These are phyloP conservation scores for Sorex araneus DNA, from an alignment of 2,113 vertebrate species.

Conservation along the genomic window DNA sequence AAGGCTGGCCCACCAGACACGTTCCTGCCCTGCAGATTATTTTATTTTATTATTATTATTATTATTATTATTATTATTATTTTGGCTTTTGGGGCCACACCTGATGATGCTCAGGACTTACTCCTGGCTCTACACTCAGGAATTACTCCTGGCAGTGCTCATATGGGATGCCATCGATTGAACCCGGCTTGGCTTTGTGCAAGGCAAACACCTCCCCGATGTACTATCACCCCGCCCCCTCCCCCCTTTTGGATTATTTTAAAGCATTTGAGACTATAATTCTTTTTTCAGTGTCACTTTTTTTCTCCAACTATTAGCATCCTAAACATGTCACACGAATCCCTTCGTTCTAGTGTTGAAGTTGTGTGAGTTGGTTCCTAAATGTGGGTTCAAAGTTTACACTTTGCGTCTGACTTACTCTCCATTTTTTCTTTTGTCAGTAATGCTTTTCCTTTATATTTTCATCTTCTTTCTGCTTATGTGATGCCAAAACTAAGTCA, in stretches of 20 bases:
- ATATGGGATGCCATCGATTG: too few relatives aligned
- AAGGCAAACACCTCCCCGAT: too few relatives aligned
- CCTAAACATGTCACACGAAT: not conserved
- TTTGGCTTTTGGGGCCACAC: too few relatives aligned
- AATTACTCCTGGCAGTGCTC: too few relatives aligned
- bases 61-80: too few relatives aligned
- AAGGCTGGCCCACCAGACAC: not conserved
- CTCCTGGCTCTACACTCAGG: too few relatives aligned
- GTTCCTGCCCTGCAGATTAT: not conserved
- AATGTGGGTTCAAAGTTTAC: not conserved
- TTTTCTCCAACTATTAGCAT: not conserved
- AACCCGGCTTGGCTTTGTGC: too few relatives aligned
- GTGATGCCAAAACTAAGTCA: not conserved
- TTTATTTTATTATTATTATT: not conserved
- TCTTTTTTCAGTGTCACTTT: not conserved
- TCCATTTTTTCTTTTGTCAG: not conserved
- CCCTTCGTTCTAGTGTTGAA: not conserved
- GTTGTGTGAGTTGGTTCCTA: conserved; percentile 1
- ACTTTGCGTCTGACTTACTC: not conserved
- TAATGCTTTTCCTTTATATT: not conserved
- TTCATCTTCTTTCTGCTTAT: not conserved
- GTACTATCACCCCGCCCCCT: too few relatives aligned
- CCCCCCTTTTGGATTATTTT: too few relatives aligned
- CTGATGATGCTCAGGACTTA: too few relatives aligned
- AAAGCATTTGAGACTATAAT: too few relatives aligned